phyloP scores from a whole-genome alignment of 2,797 vertebrate genomes.

The Poecilia velifera region DNA sequence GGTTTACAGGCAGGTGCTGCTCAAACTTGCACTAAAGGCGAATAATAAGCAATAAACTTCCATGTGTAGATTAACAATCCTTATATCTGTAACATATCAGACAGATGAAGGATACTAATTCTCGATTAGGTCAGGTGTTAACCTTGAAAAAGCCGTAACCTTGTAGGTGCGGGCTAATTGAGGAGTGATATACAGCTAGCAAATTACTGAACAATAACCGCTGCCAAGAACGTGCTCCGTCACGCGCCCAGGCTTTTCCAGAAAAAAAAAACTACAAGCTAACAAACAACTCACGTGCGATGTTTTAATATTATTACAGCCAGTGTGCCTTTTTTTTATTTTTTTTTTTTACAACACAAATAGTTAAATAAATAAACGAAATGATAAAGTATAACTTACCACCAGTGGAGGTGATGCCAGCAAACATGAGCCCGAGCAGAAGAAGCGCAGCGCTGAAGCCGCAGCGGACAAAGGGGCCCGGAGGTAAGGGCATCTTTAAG shows the following conservation, averaged over 20 bases:
- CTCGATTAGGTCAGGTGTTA: conserved; percentile 44
- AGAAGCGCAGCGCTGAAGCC: conserved; percentile 71
- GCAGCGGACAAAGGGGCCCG: conserved; percentile 81
- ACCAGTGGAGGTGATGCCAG: conserved; percentile 79
- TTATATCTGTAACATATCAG: not conserved
- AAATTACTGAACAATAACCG: conserved; percentile 47
- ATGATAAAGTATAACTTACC: conserved; percentile 72
- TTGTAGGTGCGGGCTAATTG: conserved; percentile 63
- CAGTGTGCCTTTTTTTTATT: not conserved
- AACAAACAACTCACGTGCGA: conserved; percentile 38
- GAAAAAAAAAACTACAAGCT: no score
- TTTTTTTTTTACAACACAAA: not conserved
- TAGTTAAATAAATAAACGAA: not conserved
- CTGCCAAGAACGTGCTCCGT: conserved; percentile 42
- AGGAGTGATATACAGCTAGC: conserved; percentile 30
- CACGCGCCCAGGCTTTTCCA: conserved; percentile 26
- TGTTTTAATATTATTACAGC: not conserved
- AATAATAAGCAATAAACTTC: conserved; percentile 5
- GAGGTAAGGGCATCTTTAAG: conserved; percentile 77
- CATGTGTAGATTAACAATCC: not conserved
- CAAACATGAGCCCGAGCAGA: conserved; percentile 70
- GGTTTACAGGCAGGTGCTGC: conserved; percentile 45
- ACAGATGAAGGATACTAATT: not conserved
- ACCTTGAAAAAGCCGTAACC: conserved; percentile 61
- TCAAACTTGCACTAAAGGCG: conserved; percentile 36